These are phyloP conservation scores for Aselliscus stoliczkanus DNA, from an alignment of 2,797 vertebrate genomes.

Conservation along the genomic window DNA sequence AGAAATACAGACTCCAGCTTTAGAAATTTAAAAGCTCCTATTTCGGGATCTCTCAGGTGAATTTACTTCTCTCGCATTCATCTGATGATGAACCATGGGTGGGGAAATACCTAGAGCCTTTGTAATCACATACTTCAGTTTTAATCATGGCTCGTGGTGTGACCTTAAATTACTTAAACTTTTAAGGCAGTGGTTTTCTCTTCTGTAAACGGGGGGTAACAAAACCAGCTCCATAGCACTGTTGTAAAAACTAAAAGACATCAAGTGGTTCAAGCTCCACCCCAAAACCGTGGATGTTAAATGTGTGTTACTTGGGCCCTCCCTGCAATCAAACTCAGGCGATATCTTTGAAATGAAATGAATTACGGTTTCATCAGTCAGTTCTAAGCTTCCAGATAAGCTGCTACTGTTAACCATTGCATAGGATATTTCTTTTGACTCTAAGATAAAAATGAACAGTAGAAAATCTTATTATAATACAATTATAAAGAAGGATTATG, in stretches of 20 bases:
- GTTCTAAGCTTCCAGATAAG: background rate
- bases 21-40: slow-evolving; percentile 14
- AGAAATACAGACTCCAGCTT: background rate
- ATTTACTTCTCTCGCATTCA: background rate
- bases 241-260: background rate
- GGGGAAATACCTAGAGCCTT: background rate
- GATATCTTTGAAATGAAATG: background rate
- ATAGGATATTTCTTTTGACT: slow-evolving; percentile 24
- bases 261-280: background rate
- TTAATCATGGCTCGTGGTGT: background rate
- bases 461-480: slow-evolving; percentile 8
- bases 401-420: background rate
- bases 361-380: background rate
- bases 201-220: background rate
- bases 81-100: background rate
- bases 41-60: background rate
- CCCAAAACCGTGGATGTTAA: background rate
- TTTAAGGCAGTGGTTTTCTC: background rate
- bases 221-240: background rate
- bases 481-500: slow-evolving; percentile 18
- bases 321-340: background rate
- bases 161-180: background rate
- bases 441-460: slow-evolving; percentile 32
- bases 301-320: background rate
- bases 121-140: background rate